Conservation (phyloP, 1,140 invertebrate species). For the Micrasema longulum region DNA sequence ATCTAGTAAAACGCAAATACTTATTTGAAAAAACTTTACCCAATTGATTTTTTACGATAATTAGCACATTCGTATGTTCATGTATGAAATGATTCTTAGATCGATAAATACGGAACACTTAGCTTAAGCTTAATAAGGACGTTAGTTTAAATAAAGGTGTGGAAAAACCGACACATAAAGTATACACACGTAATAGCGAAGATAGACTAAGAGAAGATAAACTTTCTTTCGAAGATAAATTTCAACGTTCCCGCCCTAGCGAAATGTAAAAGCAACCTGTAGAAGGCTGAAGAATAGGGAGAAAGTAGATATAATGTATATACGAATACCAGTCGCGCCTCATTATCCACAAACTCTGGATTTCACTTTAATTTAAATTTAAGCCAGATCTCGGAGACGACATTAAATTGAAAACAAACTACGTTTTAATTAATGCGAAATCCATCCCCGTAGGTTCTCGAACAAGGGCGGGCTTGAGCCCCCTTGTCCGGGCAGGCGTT, state of each 20-base stretch:
- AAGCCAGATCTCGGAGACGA: conserved; percentile 35
- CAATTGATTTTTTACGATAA: too few relatives aligned
- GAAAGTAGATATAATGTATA: neutral
- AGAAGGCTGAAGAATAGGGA: too few relatives aligned
- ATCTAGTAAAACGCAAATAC: too few relatives aligned
- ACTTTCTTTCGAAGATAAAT: neutral
- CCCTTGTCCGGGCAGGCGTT: conserved; percentile 36
- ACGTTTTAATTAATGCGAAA: conserved; percentile 56
- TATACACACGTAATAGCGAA: too few relatives aligned
- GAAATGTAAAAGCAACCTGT: conserved; percentile 20
- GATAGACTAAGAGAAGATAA: too few relatives aligned
- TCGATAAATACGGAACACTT: too few relatives aligned
- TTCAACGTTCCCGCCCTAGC: conserved; percentile 9
- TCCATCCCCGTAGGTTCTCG: conserved; percentile 50
- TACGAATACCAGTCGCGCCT: conserved; percentile 27
- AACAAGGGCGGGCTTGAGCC: conserved; percentile 43
- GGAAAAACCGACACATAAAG: too few relatives aligned
- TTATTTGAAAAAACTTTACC: too few relatives aligned
- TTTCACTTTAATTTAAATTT: conserved; percentile 54
- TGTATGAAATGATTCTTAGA: too few relatives aligned
- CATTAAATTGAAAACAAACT: conserved; percentile 56
- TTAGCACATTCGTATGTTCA: too few relatives aligned
- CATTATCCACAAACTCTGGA: conserved; percentile 50
- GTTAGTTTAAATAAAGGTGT: too few relatives aligned
- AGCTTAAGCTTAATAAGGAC: too few relatives aligned